Percentiles rank a stretch among this genome's conserved stretches.
Conservation (phyloP, 2,888 invertebrate genomes). For the Tholera decimalis region DNA sequence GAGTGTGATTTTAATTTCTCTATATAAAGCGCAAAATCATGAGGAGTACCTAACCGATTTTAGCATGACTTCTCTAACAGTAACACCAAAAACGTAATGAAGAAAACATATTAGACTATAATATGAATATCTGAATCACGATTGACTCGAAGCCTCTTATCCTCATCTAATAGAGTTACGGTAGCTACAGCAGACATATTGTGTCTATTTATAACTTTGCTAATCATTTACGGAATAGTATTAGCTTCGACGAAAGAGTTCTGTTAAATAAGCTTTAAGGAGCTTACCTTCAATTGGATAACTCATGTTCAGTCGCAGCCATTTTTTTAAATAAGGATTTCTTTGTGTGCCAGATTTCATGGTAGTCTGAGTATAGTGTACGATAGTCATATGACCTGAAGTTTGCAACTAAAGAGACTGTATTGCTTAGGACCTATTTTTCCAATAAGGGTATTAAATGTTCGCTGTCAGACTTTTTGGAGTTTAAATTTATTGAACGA, state of each 20-base stretch:
- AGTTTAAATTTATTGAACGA: too few relatives aligned
- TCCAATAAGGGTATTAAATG: too few relatives aligned
- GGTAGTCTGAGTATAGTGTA: too few relatives aligned
- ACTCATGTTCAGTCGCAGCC: background rate
- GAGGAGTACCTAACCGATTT: too few relatives aligned
- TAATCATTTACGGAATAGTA: slow-evolving; percentile 32
- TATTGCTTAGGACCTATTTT: too few relatives aligned
- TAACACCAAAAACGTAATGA: background rate
- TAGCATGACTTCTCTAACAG: background rate
- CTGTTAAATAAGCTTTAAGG: slow-evolving; percentile 5
- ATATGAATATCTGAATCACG: slow-evolving; percentile 8
- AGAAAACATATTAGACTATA: background rate
- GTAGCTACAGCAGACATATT: slow-evolving; percentile 16
- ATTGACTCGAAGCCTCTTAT: background rate
- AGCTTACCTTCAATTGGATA: slow-evolving; percentile 18
- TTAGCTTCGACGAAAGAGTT: slow-evolving; percentile 21
- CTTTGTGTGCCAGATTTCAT: background rate
- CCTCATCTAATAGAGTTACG: slow-evolving; percentile 5
- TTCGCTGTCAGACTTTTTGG: too few relatives aligned
- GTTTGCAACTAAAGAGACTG: too few relatives aligned
- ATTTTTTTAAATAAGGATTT: background rate
- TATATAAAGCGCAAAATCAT: too few relatives aligned
- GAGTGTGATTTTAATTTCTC: too few relatives aligned
- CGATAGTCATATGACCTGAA: background rate
- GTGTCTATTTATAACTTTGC: slow-evolving; percentile 20